Evolutionary conservation across 2,888 invertebrate species (phyloP).

Genomic region (Dorcus hopei): DNA sequence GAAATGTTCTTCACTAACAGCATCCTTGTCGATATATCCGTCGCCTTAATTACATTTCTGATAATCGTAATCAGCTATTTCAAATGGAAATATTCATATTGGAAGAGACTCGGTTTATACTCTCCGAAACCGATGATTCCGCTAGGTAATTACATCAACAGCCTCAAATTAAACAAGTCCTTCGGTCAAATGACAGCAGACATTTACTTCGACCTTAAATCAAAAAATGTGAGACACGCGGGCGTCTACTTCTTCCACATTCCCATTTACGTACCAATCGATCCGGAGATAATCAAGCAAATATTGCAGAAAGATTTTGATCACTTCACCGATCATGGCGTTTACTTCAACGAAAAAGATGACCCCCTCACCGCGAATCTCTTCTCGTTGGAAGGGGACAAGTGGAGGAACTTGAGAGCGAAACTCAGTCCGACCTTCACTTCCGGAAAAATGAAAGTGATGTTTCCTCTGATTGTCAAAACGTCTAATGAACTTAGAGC

Average conservation of each 20-base stretch:
- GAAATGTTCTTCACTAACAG: neutral
- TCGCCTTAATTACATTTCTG: neutral
- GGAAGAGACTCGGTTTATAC: slow-evolving; percentile 30
- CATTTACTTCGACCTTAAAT: slow-evolving; percentile 23
- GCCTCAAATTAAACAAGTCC: slow-evolving; percentile 5
- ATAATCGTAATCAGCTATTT: slow-evolving; percentile 16
- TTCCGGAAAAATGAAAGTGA: slow-evolving; percentile 24
- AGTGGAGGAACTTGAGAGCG: slow-evolving; percentile 52
- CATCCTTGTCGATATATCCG: neutral
- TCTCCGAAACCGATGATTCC: slow-evolving; percentile 30
- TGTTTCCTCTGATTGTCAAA: slow-evolving; percentile 19
- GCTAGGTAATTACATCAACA: slow-evolving; percentile 28
- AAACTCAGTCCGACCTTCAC: slow-evolving; percentile 24
- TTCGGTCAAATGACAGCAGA: slow-evolving; percentile 15
- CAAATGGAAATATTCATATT: slow-evolving; percentile 29
- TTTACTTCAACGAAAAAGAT: slow-evolving; percentile 54
- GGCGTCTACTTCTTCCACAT: slow-evolving; percentile 27
- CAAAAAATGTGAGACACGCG: slow-evolving; percentile 21
- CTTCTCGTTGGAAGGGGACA: slow-evolving; percentile 53
- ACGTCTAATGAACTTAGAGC: slow-evolving; percentile 10
- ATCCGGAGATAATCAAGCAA: slow-evolving; percentile 34
- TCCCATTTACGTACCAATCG: slow-evolving; percentile 24
- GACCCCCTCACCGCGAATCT: slow-evolving; percentile 58
- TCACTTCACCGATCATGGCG: slow-evolving; percentile 59
- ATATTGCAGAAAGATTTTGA: slow-evolving; percentile 57